A percentile compares a stretch with the other conserved stretches of the same genome.
Conservation (phyloP, 1,140 invertebrate genomes). For the Cyclina sinensis region DNA sequence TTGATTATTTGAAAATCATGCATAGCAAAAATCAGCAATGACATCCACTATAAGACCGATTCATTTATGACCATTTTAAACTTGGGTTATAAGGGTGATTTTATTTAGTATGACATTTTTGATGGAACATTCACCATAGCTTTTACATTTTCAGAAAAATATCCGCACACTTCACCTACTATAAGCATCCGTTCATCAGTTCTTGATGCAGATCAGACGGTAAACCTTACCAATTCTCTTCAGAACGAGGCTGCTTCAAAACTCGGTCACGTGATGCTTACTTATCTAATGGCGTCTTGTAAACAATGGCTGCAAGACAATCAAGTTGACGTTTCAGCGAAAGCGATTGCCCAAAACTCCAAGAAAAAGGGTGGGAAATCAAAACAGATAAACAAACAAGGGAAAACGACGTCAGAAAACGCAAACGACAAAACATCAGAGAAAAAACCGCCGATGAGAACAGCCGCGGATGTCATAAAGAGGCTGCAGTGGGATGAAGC, state of each 20-base stretch:
- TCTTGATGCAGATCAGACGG: constrained; percentile 67
- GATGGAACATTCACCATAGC: neutral
- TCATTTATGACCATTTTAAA: too few relatives aligned
- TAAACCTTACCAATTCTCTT: constrained; percentile 67
- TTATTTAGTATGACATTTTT: too few relatives aligned
- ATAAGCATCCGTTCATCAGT: constrained; percentile 75
- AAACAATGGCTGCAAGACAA: constrained; percentile 70
- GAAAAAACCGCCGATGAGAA: constrained; percentile 87
- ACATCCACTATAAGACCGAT: too few relatives aligned
- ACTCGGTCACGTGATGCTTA: constrained; percentile 38
- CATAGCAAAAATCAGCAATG: too few relatives aligned
- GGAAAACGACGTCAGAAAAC: constrained; percentile 71
- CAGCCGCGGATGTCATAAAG: constrained; percentile 88
- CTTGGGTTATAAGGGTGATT: too few relatives aligned
- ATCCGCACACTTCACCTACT: constrained; percentile 76
- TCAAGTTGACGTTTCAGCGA: constrained; percentile 47
- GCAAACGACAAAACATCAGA: constrained; percentile 67
- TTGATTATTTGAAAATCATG: too few relatives aligned
- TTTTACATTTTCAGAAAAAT: constrained; percentile 65
- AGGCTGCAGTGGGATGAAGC: constrained; percentile 88
- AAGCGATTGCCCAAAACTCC: neutral
- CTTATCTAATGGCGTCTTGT: constrained; percentile 68
- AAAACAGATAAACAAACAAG: constrained; percentile 66
- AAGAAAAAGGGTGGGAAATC: constrained; percentile 24
- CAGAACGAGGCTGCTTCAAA: constrained; percentile 60